Conservation (phyloP, 2,113 vertebrate genomes). For the Nycticorax nycticorax region DNA sequence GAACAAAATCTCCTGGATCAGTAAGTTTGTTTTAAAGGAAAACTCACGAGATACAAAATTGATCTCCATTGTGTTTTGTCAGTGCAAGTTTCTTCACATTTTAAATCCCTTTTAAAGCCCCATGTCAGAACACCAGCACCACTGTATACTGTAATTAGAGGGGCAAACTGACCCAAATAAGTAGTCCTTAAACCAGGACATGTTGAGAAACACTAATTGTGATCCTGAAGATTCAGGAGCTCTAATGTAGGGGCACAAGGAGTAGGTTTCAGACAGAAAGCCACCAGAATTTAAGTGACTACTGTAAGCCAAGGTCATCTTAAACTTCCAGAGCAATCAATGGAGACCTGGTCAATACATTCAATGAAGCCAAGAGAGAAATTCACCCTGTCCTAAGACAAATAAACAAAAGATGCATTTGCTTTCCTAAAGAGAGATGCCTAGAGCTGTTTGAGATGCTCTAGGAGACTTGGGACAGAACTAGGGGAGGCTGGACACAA, state of each 20-base stretch:
- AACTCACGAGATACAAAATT: background rate
- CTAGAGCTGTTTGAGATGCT: background rate
- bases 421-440: background rate
- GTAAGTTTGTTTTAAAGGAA: background rate
- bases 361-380: background rate
- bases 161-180: background rate
- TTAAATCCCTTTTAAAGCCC: background rate
- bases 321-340: background rate
- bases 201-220: background rate
- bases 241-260: background rate
- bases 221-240: background rate
- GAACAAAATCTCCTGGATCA: background rate
- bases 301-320: background rate
- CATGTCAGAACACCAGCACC: background rate
- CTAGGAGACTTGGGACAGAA: background rate
- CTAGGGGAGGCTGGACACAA: background rate
- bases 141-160: background rate
- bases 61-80: background rate
- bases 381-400: background rate
- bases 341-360: background rate
- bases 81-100: background rate
- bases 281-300: background rate
- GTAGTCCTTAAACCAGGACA: background rate
- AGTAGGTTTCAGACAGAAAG: background rate
- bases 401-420: background rate